Conservation (phyloP, 2,888 invertebrate genomes). For the Chironomus tentans region DNA sequence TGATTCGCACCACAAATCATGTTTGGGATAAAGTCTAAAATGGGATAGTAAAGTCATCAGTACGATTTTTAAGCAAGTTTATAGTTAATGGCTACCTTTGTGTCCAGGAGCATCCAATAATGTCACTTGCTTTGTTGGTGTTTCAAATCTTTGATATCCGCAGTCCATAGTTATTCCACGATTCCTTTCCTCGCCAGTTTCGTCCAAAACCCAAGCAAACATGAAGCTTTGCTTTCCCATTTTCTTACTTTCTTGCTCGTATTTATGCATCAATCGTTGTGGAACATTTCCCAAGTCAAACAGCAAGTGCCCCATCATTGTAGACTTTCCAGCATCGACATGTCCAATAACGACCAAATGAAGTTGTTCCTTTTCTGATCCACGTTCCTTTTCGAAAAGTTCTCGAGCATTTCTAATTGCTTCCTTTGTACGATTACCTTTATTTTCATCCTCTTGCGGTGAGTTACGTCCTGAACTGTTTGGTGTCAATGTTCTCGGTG, state of each 20-base stretch:
- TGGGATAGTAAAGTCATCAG: no score
- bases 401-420: constrained; percentile 42
- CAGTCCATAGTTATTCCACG: constrained; percentile 99
- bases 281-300: constrained; percentile 80
- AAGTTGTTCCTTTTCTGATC: constrained; percentile 72
- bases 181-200: constrained; percentile 93
- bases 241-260: constrained; percentile 95
- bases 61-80: no score
- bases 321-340: constrained; percentile 96
- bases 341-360: constrained; percentile 92
- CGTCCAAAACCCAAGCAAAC: constrained; percentile 98
- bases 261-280: constrained; percentile 86
- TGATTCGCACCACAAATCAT: constrained; percentile 99
- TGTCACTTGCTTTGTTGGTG: constrained; percentile 67
- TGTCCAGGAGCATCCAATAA: constrained; percentile 97
- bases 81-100: no score
- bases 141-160: constrained; percentile 86
- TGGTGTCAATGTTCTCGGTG: constrained; percentile 61
- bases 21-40: constrained; percentile 90
- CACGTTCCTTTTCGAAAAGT: constrained; percentile 64
- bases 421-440: constrained; percentile 36
- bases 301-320: constrained; percentile 68
- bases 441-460: constrained; percentile 46
- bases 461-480: constrained; percentile 50
- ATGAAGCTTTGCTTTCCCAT: constrained; percentile 96